Conservation (phyloP, 2,888 invertebrate genomes). For the Rotaria sp. region DNA sequence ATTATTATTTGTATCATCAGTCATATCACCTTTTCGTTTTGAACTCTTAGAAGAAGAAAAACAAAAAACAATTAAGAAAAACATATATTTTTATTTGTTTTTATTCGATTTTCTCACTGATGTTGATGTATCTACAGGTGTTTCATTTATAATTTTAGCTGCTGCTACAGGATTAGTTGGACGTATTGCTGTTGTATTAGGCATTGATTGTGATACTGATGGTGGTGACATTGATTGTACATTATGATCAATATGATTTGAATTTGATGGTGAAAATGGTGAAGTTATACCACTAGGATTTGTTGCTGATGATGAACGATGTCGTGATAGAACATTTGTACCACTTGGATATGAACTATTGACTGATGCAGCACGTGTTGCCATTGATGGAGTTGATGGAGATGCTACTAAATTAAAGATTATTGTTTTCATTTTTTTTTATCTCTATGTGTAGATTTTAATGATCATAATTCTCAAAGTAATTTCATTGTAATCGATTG, state of each 20-base stretch:
- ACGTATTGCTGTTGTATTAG: background rate
- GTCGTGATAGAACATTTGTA: background rate
- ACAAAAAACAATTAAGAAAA: background rate
- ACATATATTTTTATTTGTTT: no score
- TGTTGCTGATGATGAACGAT: slow-evolving; percentile 26
- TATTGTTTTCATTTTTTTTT: no score
- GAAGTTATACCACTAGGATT: background rate
- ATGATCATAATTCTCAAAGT: no score
- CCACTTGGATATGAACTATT: background rate
- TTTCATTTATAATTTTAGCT: background rate
- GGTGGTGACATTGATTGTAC: background rate
- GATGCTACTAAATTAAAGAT: background rate
- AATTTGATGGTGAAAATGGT: background rate
- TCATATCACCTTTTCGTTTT: slow-evolving; percentile 10
- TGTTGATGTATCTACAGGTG: background rate
- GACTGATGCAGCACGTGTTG: background rate
- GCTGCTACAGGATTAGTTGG: background rate
- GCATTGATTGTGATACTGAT: background rate
- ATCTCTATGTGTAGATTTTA: no score
- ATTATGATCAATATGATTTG: background rate
- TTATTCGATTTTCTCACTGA: background rate
- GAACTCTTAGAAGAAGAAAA: background rate
- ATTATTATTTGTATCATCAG: background rate
- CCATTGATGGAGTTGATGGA: slow-evolving; percentile 24
- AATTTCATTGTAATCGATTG: no score